Evolutionary conservation across 2,888 invertebrate species (phyloP), one percentile per base, ranked within the genome.

Genomic region (Pollenia angustigena): DNA sequence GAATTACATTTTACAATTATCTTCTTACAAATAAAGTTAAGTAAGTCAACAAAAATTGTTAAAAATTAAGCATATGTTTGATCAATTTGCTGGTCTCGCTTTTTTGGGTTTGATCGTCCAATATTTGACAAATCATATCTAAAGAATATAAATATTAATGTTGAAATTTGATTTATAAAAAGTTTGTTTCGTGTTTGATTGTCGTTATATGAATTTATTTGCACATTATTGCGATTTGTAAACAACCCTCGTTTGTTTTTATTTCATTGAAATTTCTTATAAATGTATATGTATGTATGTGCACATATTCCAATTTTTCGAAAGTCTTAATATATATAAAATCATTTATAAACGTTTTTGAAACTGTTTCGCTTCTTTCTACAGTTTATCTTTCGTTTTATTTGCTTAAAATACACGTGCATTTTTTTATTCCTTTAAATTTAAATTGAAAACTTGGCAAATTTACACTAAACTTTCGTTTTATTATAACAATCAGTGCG

Each of bases 391-490:
- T 60, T 60, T 58, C 11, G 12, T 71, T 60, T 69, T 60, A 50
- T 80, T 80, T 54, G n/a, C 48, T 71, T 56, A n/a, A 82, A 52
- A 64, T 58, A 64, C 46, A 74, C 80, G 75, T 85, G 52, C 12
- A 75, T 46, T 75, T 69, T 44, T 62, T 74, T 62, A 66, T 79
- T 23, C 16, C 10, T 46, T 82, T n/a, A 54, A 66, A 71, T 71
- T 60, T 58, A 66, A 76, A 78, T 81, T 76, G 58, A 71, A 81
- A 81, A 78, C 14, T 69, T 84, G 48, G 68, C 81, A 72, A 68
- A 87, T 87, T 84, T 72, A 72, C 83, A 81, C 64, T 42, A 58
- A 75, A 75, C 62, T 66, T 66, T 84, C 32, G 4, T 62, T 85
- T 58, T 76, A 32, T 54, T 50, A 23, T 40, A 60, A 16, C 12